phyloP scores from a whole-genome alignment of 2,113 vertebrate genomes.

The Pterocles orientalis region DNA sequence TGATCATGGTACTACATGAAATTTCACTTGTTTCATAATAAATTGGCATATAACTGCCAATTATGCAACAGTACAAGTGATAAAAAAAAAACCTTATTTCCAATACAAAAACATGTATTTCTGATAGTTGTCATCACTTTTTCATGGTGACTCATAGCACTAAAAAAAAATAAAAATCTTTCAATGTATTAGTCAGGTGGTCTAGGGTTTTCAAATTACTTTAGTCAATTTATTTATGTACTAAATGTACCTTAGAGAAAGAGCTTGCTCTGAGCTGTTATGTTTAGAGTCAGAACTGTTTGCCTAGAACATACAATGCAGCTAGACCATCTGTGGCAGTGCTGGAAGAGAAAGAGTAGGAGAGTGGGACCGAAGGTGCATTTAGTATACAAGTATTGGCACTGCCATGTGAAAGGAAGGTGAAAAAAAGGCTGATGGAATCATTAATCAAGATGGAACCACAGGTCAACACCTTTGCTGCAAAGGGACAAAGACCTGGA shows the following conservation, averaged over 20 bases:
- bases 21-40: background rate
- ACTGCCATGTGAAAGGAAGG: background rate
- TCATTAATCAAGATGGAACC: background rate
- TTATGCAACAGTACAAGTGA: background rate
- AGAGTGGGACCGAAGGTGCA: background rate
- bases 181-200: background rate
- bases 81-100: background rate
- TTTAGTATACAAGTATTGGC: background rate
- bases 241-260: background rate
- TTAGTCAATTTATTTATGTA: background rate
- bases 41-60: background rate
- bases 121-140: background rate
- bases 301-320: background rate
- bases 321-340: background rate
- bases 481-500: background rate
- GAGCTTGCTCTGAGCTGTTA: background rate
- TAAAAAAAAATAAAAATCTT: background rate
- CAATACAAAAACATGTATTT: background rate
- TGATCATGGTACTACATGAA: background rate
- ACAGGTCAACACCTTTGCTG: background rate
- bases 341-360: background rate
- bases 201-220: background rate
- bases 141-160: background rate
- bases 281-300: background rate
- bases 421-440: background rate